Conservation (phyloP, 1,140 invertebrate species). For the Brachystomella parvula region DNA sequence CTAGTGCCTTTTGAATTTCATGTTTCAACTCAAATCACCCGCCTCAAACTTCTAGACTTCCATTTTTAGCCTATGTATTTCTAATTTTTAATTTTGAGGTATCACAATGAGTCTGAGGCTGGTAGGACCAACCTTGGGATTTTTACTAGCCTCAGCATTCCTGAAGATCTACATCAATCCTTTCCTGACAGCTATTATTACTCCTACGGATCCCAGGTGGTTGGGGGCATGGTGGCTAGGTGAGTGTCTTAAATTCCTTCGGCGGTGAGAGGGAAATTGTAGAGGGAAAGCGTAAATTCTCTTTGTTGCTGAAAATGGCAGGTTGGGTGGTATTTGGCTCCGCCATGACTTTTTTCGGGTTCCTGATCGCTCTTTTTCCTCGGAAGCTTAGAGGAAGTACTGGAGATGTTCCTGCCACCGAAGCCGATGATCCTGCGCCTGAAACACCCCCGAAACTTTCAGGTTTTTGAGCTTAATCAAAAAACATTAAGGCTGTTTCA, state of each 20-base stretch:
- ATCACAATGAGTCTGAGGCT: conserved; percentile 49
- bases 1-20: too few species aligned
- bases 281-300: background rate
- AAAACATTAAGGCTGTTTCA: background rate
- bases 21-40: too few species aligned
- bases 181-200: conserved; percentile 57
- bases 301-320: background rate
- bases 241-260: conserved; percentile 25
- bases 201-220: conserved; percentile 62
- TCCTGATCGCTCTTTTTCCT: conserved; percentile 55
- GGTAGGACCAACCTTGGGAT: conserved; percentile 63
- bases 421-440: background rate
- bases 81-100: conserved; percentile 30
- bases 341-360: conserved; percentile 53
- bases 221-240: conserved; percentile 67
- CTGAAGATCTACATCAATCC: conserved; percentile 62
- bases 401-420: background rate
- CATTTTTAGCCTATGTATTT: too few species aligned
- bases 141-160: conserved; percentile 58
- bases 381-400: conserved; percentile 41
- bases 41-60: too few species aligned
- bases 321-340: conserved; percentile 63
- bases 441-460: conserved; percentile 13
- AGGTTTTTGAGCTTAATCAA: background rate
- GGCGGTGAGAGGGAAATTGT: background rate